phyloP scores from a whole-genome alignment of 2,888 invertebrate species.

The Salpingus planirostris region DNA sequence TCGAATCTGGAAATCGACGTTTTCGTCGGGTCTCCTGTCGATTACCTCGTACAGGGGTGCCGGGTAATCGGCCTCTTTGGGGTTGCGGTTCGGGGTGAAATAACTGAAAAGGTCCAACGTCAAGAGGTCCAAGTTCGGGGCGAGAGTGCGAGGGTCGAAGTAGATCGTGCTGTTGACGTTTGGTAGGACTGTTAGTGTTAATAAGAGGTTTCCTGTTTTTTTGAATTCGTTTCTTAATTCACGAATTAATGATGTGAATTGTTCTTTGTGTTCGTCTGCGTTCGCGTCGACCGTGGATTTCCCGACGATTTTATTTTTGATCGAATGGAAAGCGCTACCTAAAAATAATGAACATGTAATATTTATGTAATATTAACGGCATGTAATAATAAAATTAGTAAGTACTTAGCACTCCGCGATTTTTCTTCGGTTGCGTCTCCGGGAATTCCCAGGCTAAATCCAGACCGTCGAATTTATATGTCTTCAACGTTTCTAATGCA shows the following conservation, averaged over 20 bases:
- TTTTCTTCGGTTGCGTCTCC: slow-evolving; percentile 68
- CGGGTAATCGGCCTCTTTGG: slow-evolving; percentile 69
- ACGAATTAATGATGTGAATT: slow-evolving; percentile 66
- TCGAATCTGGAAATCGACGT: slow-evolving; percentile 56
- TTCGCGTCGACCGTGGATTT: slow-evolving; percentile 70
- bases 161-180: slow-evolving; percentile 76
- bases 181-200: slow-evolving; percentile 63
- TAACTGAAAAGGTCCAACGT: slow-evolving; percentile 75
- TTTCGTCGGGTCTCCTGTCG: slow-evolving; percentile 59
- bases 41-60: slow-evolving; percentile 65
- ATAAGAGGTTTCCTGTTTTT: slow-evolving; percentile 56
- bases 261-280: slow-evolving; percentile 70
- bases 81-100: slow-evolving; percentile 63
- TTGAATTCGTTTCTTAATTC: slow-evolving; percentile 65
- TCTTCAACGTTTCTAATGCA: slow-evolving; percentile 58
- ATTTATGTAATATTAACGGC: background rate
- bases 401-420: slow-evolving; percentile 47
- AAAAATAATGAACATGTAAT: slow-evolving; percentile 50
- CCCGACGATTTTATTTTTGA: slow-evolving; percentile 63
- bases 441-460: slow-evolving; percentile 85
- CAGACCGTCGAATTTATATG: slow-evolving; percentile 78
- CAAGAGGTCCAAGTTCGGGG: slow-evolving; percentile 69
- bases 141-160: slow-evolving; percentile 65
- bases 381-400: slow-evolving; percentile 5
- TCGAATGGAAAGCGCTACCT: slow-evolving; percentile 63